Percentiles rank a stretch among this genome's conserved stretches.
Evolutionary conservation across 1,140 invertebrate species (phyloP).

Genomic region (Aphidius ervi): DNA sequence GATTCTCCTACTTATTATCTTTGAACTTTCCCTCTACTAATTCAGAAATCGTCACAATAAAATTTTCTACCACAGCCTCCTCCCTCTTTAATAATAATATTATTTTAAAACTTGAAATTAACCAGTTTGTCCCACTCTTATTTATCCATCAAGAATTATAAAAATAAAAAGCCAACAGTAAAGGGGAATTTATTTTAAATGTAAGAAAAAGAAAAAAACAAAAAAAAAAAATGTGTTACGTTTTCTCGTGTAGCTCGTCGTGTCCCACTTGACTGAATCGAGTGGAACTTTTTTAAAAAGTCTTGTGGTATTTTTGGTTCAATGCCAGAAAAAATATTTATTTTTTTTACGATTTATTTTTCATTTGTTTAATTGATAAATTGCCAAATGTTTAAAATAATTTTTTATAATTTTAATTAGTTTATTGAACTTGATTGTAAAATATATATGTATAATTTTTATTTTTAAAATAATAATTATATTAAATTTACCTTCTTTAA

Average conservation of each 20-base stretch:
- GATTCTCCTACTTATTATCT: conserved; percentile 37
- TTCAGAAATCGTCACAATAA: conserved; percentile 5
- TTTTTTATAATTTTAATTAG: not conserved
- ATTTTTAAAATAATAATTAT: not conserved
- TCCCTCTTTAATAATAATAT: conserved; percentile 3
- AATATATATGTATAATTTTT: too few relatives aligned
- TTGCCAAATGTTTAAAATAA: not conserved
- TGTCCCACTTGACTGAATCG: too few relatives aligned
- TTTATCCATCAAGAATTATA: conserved; percentile 24
- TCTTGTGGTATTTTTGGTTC: too few relatives aligned
- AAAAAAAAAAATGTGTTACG: too few relatives aligned
- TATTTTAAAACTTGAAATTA: conserved; percentile 36
- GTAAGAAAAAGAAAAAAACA: too few relatives aligned
- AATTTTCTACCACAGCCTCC: conserved; percentile 21
- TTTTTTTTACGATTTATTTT: conserved; percentile 1
- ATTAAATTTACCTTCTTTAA: conserved; percentile 46
- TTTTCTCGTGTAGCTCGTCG: too few relatives aligned
- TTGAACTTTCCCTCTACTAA: conserved; percentile 46
- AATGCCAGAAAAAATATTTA: too few relatives aligned
- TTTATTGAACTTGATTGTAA: not conserved
- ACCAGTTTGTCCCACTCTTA: conserved; percentile 53
- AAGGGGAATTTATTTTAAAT: too few relatives aligned
- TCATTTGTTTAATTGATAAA: not conserved
- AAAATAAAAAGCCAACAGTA: too few relatives aligned
- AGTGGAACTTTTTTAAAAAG: too few relatives aligned